Percentiles rank a stretch among this genome's conserved stretches.
Evolutionary conservation across 37 sponge, comb jelly and placozoan species (phyloP).

Genomic region (Bolinopsis microptera): DNA sequence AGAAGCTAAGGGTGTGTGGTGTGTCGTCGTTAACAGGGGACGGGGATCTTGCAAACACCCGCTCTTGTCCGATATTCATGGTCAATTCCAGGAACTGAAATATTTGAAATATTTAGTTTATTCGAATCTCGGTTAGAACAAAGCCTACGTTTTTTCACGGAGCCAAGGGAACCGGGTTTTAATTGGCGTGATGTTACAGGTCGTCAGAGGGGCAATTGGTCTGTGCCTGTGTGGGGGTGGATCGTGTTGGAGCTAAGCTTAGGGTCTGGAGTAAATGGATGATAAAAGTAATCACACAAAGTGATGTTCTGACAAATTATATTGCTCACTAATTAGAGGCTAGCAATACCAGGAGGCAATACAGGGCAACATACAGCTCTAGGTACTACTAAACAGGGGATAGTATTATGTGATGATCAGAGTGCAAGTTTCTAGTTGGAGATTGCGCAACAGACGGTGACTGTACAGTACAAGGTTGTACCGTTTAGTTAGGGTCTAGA

Average conservation of each 20-base stretch:
- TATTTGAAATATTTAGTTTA: conserved; percentile 2
- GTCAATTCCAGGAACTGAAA: conserved; percentile 59
- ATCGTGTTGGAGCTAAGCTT: neutral
- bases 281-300: neutral
- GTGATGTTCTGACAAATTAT: neutral
- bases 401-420: too few relatives aligned
- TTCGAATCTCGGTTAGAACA: neutral
- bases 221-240: neutral
- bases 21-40: conserved; percentile 20
- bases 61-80: conserved; percentile 27
- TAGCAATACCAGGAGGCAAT: too few relatives aligned
- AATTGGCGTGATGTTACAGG: neutral
- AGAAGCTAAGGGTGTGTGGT: conserved; percentile 1
- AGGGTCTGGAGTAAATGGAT: neutral
- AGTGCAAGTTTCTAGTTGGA: too few relatives aligned
- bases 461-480: too few relatives aligned
- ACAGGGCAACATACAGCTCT: too few relatives aligned
- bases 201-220: neutral
- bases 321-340: neutral
- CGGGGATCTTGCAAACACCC: conserved; percentile 6
- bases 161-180: neutral
- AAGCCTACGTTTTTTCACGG: neutral
- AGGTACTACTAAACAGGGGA: too few relatives aligned
- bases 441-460: too few relatives aligned
- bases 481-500: too few relatives aligned